A percentile compares a stretch with the other conserved stretches of the same genome.
phyloP scores from a whole-genome alignment of 2,113 vertebrate genomes.

The Hassar affinis region DNA sequence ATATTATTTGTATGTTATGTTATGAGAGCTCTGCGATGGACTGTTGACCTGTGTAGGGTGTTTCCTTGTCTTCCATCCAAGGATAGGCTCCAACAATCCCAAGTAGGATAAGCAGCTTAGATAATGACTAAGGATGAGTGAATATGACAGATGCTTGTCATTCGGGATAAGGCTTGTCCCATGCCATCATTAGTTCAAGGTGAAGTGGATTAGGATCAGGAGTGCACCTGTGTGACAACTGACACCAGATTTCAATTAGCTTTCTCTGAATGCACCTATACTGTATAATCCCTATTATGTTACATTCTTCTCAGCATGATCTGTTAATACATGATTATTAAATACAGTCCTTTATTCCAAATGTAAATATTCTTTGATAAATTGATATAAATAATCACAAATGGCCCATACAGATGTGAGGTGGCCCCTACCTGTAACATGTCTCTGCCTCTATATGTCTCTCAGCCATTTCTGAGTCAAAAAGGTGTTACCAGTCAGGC shows the following conservation, averaged over 20 bases:
- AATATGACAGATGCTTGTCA: constrained; percentile 9
- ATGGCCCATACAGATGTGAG: neutral
- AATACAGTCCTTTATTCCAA: neutral
- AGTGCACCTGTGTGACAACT: constrained; percentile 6
- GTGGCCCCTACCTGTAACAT: neutral
- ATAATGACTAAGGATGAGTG: neutral
- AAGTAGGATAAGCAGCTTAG: too few relatives aligned
- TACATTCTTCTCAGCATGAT: neutral
- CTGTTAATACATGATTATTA: neutral
- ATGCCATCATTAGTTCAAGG: neutral
- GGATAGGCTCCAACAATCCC: too few relatives aligned
- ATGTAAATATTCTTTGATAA: neutral
- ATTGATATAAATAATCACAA: neutral
- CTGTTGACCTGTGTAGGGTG: too few relatives aligned
- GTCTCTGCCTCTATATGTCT: neutral
- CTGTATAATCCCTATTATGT: neutral
- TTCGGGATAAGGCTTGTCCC: neutral
- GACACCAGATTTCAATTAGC: neutral
- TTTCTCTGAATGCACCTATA: neutral
- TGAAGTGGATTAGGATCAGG: constrained; percentile 34
- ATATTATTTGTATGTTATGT: too few relatives aligned
- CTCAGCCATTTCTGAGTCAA: neutral
- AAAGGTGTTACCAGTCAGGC: neutral
- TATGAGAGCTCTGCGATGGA: too few relatives aligned
- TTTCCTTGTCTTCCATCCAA: too few relatives aligned